Percentiles rank a stretch among this genome's conserved stretches.
Conservation (phyloP, 2,888 invertebrate genomes). For the Leptogaster cylindrica region DNA sequence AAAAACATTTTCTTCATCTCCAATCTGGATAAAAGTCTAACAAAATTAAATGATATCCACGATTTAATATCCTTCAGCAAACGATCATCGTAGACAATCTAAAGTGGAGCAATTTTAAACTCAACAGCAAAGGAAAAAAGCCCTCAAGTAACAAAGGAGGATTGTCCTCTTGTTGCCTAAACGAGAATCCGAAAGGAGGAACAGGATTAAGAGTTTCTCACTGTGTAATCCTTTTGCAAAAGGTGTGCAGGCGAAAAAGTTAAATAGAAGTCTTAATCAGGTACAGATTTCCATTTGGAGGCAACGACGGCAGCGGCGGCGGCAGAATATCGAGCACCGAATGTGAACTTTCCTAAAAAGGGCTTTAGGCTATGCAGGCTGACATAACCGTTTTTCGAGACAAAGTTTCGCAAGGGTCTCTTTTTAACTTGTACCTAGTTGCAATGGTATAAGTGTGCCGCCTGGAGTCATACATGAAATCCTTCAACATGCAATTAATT, state of each 20-base stretch:
- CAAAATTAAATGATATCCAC: neutral
- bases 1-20: no score
- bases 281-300: constrained; percentile 2
- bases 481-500: constrained; percentile 1
- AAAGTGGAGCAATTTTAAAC: no score
- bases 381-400: neutral
- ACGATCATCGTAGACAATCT: neutral
- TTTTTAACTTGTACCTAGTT: no score
- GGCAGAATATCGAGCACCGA: neutral
- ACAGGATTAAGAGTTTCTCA: constrained; percentile 13
- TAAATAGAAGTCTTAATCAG: constrained; percentile 25
- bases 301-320: neutral
- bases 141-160: neutral
- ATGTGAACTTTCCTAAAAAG: neutral
- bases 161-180: no score
- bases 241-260: constrained; percentile 15
- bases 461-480: neutral
- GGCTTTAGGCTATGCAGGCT: neutral
- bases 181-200: neutral
- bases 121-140: neutral
- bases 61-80: constrained; percentile 1
- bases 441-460: neutral
- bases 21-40: no score
- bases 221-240: neutral
- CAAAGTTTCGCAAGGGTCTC: constrained; percentile 12